These are phyloP conservation scores for Catocala nupta DNA, from an alignment of 2,888 invertebrate species.

Conservation along the genomic window DNA sequence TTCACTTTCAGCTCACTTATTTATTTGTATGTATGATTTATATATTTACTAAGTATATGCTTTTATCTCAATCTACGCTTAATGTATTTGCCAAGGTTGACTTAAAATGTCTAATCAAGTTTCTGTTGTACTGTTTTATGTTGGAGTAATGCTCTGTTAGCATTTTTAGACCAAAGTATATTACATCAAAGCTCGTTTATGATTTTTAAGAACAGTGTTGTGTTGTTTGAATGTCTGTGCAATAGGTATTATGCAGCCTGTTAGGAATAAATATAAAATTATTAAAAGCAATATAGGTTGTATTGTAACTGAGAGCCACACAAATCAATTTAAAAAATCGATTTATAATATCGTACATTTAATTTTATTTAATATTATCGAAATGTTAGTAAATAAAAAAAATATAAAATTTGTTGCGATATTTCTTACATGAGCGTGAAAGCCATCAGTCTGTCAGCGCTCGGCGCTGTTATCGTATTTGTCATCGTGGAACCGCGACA, in stretches of 20 bases:
- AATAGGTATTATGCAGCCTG: too few relatives aligned
- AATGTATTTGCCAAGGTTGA: background rate
- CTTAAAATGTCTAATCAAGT: too few relatives aligned
- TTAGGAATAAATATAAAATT: too few relatives aligned
- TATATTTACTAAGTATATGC: constrained; percentile 5
- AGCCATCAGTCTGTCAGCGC: background rate
- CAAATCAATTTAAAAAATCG: constrained; percentile 11
- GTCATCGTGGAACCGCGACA: background rate
- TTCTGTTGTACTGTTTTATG: too few relatives aligned
- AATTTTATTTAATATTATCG: too few relatives aligned
- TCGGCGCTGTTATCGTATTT: background rate
- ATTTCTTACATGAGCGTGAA: background rate
- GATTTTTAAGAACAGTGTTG: too few relatives aligned
- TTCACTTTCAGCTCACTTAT: constrained; percentile 71
- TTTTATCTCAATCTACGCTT: constrained; percentile 8
- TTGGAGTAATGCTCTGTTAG: too few relatives aligned
- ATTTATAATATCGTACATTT: constrained; percentile 2
- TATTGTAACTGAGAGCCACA: constrained; percentile 4
- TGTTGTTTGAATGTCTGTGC: too few relatives aligned
- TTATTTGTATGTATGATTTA: constrained; percentile 32
- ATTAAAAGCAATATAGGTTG: background rate
- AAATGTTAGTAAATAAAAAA: background rate
- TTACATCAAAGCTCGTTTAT: too few relatives aligned
- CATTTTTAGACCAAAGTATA: too few relatives aligned
- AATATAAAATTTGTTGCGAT: background rate